Conservation (phyloP, 2,797 vertebrate species). For the Pteropus rufus region DNA sequence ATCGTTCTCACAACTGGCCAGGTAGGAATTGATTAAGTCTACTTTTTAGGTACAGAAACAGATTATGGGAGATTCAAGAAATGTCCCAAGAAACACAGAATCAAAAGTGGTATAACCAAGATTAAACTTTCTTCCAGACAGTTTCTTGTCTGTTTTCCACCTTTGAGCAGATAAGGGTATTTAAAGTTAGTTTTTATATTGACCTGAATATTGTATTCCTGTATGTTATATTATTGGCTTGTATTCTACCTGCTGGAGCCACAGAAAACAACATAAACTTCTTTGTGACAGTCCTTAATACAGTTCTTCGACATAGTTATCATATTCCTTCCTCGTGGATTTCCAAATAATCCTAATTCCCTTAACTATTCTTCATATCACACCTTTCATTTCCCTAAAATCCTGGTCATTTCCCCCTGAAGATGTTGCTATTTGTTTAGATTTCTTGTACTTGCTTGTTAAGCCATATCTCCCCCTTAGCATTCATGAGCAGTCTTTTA, state of each 20-base stretch:
- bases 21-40: not conserved
- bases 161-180: not conserved
- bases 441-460: not conserved
- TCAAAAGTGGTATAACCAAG: not conserved
- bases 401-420: not conserved
- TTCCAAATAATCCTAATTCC: not conserved
- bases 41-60: not conserved
- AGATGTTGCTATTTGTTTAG: not conserved
- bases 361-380: not conserved
- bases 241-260: not conserved
- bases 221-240: not conserved
- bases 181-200: constrained; percentile 27
- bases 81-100: not conserved
- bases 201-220: not conserved
- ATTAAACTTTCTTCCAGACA: not conserved
- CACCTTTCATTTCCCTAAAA: not conserved
- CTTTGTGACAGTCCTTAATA: constrained; percentile 2
- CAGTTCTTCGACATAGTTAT: not conserved
- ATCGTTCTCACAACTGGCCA: not conserved
- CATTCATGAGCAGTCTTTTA: constrained; percentile 11
- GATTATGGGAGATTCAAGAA: not conserved
- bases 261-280: constrained; percentile 34
- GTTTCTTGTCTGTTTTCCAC: not conserved
- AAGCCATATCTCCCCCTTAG: not conserved
- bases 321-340: not conserved